Evolutionary conservation across 2,113 vertebrate genomes (phyloP).

Genomic region (Phaethon lepturus): DNA sequence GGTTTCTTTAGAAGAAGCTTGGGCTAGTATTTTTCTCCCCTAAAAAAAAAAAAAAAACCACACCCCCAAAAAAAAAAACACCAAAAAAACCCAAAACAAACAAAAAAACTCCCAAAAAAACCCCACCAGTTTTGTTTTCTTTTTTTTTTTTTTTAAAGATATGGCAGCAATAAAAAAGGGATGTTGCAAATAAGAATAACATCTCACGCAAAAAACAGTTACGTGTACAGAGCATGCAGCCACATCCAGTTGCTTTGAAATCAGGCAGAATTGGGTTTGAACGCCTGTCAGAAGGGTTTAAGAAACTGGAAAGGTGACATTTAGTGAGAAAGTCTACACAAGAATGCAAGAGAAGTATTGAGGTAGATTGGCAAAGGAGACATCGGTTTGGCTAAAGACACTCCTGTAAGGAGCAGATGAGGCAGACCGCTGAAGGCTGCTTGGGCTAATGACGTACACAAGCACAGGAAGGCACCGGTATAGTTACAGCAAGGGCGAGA

Average conservation of each 20-base stretch:
- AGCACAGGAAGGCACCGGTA: neutral
- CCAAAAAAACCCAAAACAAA: too few species aligned
- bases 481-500: neutral
- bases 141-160: too few species aligned
- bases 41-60: too few species aligned
- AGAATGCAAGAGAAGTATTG: neutral
- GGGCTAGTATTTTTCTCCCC: neutral
- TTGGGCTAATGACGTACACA: neutral
- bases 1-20: neutral
- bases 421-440: neutral
- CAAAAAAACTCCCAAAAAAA: too few species aligned
- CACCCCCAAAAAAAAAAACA: too few species aligned
- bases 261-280: neutral
- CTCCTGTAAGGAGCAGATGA: neutral
- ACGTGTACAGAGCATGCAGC: neutral
- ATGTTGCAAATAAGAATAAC: neutral
- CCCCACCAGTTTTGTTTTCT: too few species aligned
- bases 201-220: neutral
- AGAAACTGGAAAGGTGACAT: neutral
- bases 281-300: neutral
- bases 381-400: neutral
- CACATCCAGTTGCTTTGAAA: neutral
- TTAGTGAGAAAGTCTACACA: neutral
- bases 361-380: neutral
- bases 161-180: neutral